Base-by-base conservation (phyloP, 2,113 vertebrate genomes). In the Elachura formosa region DNA sequence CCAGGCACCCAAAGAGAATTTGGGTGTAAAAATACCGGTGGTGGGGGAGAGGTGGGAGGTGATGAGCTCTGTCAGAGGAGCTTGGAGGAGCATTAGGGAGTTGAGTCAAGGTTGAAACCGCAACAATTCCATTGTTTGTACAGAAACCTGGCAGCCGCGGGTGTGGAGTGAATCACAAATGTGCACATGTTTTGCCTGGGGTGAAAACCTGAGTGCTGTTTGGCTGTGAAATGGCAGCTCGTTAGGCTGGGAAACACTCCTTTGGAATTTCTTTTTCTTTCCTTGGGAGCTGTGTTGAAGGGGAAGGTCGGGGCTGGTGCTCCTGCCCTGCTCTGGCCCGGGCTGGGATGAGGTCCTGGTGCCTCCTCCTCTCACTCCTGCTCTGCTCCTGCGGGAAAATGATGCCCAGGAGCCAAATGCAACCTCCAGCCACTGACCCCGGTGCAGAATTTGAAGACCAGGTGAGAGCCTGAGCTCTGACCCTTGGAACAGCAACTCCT, bases 141-240 rank as follows among this genome's bases (percentile, higher is more conserved):
- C 73, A 73, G 87, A 7, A 69, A 89, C 31, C 80, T 96, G 95
- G 91, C 96, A 93, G 86, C 59, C 2, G 0, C 0, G 0, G 29
- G 54, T 4, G 5, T 0, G 49, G 54, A 51, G 40, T 89, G 87
- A 95, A 61, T 91, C 91, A 95, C 84, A 73, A 71, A 54, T 0
- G 45, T 31, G 84, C 94, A 95, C 89, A 87, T 87, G 93, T 95
- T 94, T 93, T n/a, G 93, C 96, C 94, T 1, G 74, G 63, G 91
- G 95, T 96, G 91, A 51, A 79, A 95, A 82, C 10, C 46, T 2
- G 23, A 79, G 81, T 5, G 3, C 14, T 82, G 84, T 22, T 82
- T 79, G 84, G 89, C 94, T 89, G 89, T 40, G 81, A 96, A 83
- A 24, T 89, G 71, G 83, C 62, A 69, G 91, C 81, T 95, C 36